These are phyloP conservation scores for Xanthorhoe designata DNA, from an alignment of 2,888 invertebrate genomes.

Conservation along the genomic window DNA sequence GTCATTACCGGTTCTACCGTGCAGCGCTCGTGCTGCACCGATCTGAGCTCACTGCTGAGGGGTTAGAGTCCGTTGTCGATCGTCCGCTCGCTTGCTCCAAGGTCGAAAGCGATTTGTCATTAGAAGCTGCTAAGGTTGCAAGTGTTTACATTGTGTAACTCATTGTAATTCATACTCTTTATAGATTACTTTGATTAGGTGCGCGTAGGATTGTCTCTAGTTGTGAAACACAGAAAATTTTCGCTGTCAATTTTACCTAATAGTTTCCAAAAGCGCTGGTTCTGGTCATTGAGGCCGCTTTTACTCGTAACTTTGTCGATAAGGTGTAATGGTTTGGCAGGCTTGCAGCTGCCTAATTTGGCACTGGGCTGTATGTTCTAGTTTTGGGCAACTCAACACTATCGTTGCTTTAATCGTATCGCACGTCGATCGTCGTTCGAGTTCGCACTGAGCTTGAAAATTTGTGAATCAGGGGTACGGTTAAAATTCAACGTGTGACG, in stretches of 20 bases:
- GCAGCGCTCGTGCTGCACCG: conserved; percentile 21
- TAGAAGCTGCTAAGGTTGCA: conserved; percentile 50
- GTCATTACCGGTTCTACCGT: conserved; percentile 63
- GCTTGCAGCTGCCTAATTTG: conserved; percentile 30
- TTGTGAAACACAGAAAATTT: conserved; percentile 1
- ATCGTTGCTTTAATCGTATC: neutral
- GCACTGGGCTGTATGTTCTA: conserved; percentile 28
- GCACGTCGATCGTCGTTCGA: neutral
- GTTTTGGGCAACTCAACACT: conserved; percentile 5
- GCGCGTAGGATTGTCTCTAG: conserved; percentile 34
- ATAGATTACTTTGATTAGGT: conserved; percentile 35
- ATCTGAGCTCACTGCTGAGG: conserved; percentile 49
- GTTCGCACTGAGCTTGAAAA: neutral
- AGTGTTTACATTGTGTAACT: conserved; percentile 56
- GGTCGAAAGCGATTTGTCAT: conserved; percentile 65
- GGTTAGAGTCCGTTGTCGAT: conserved; percentile 60
- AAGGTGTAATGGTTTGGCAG: conserved; percentile 38
- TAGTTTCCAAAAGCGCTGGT: conserved; percentile 3
- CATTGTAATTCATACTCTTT: conserved; percentile 41
- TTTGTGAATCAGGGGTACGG: neutral
- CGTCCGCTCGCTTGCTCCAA: conserved; percentile 51
- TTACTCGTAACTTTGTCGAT: conserved; percentile 26
- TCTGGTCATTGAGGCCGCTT: conserved; percentile 5
- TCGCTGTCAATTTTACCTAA: neutral
- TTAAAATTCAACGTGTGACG: conserved; percentile 24